phyloP scores from a whole-genome alignment of 2,888 invertebrate genomes.

The Lasius platythorax region DNA sequence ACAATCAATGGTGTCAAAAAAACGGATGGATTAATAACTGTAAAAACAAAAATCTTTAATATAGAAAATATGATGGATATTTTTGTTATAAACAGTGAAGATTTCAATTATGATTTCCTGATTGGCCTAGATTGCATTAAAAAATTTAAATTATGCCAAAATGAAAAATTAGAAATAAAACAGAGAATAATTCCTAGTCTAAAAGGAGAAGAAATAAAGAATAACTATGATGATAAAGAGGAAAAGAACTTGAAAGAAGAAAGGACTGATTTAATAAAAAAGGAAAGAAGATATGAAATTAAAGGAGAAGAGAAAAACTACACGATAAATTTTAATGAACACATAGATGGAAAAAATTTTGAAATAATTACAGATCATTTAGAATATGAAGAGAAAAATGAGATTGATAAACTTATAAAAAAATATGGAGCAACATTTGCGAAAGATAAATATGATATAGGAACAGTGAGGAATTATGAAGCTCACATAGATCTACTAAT shows the following conservation, averaged over 20 bases:
- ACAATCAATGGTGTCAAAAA: constrained; percentile 39
- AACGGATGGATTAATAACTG: constrained; percentile 44
- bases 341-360: constrained; percentile 63
- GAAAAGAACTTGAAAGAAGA: too few relatives aligned
- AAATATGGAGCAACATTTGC: constrained; percentile 65
- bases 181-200: constrained; percentile 29
- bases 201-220: not conserved
- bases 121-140: constrained; percentile 2
- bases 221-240: too few relatives aligned
- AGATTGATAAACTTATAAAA: constrained; percentile 49
- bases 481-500: constrained; percentile 52
- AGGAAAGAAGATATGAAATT: too few relatives aligned
- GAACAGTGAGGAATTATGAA: constrained; percentile 48
- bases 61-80: constrained; percentile 58
- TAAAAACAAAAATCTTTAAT: constrained; percentile 36
- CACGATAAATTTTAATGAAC: constrained; percentile 49
- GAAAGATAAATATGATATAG: constrained; percentile 61
- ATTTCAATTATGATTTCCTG: constrained; percentile 60
- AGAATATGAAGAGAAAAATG: constrained; percentile 34
- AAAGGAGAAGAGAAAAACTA: constrained; percentile 33
- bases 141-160: constrained; percentile 52
- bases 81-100: constrained; percentile 60
- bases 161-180: constrained; percentile 59
- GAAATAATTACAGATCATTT: constrained; percentile 12
- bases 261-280: too few relatives aligned